Conservation (phyloP, 2,797 vertebrate genomes). For the Alcedo quadribrachys region DNA sequence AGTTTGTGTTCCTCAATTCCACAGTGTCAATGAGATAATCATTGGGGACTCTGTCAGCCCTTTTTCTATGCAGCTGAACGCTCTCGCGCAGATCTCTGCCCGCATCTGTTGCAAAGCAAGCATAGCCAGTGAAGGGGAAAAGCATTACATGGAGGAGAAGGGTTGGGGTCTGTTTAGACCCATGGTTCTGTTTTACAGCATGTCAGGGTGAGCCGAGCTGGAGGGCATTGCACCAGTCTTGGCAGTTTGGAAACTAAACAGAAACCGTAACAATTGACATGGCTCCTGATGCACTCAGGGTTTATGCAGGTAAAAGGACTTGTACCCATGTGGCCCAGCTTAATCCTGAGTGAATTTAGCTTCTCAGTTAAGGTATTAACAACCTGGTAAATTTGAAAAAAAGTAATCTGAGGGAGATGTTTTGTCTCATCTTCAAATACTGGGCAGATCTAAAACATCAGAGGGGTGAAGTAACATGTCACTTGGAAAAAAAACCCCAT, state of each 20-base stretch:
- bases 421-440: conserved; percentile 20
- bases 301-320: not conserved
- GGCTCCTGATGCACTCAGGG: conserved; percentile 21
- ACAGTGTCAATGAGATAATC: conserved; percentile 61
- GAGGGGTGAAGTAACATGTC: not conserved
- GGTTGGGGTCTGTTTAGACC: conserved; percentile 14
- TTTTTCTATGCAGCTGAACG: conserved; percentile 67
- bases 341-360: conserved; percentile 3
- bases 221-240: conserved; percentile 6
- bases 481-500: conserved; percentile 19
- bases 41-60: conserved; percentile 43
- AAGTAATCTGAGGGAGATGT: not conserved
- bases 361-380: conserved; percentile 6
- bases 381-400: not conserved
- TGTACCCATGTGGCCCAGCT: not conserved
- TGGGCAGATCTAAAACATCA: not conserved
- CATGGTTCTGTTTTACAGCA: not conserved
- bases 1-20: conserved; percentile 57
- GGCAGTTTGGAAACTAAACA: conserved; percentile 19
- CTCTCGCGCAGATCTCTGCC: conserved; percentile 37
- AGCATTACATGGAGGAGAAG: conserved; percentile 2
- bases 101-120: conserved; percentile 15
- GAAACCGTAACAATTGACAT: not conserved
- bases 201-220: conserved; percentile 20
- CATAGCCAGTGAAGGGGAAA: conserved; percentile 36